phyloP scores from a whole-genome alignment of 1,140 invertebrate genomes.

The Lepidostoma basale region DNA sequence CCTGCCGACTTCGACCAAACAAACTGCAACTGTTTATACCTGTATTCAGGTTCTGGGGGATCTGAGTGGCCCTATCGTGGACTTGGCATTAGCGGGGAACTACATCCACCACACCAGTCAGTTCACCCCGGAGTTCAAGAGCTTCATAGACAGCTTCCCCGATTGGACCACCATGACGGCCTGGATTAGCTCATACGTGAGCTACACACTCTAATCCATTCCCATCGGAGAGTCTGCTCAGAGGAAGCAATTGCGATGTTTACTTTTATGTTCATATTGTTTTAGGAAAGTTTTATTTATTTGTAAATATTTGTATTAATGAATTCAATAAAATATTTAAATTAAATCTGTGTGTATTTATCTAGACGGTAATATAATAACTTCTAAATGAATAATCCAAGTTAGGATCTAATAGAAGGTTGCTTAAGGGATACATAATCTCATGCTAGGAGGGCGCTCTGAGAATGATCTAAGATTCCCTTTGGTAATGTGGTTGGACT shows the following conservation, averaged over 20 bases:
- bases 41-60: not conserved
- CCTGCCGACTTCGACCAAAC: not conserved
- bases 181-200: slow-evolving; percentile 37
- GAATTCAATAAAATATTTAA: not conserved
- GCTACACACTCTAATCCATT: slow-evolving; percentile 29
- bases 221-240: not conserved
- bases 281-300: not conserved
- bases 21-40: not conserved
- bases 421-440: too few species aligned
- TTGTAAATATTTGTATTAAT: not conserved
- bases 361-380: too few species aligned
- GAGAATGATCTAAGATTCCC: too few species aligned
- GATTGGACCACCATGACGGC: slow-evolving; percentile 31
- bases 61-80: slow-evolving; percentile 10
- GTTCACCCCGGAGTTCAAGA: slow-evolving; percentile 30
- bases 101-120: slow-evolving; percentile 35
- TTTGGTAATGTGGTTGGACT: too few species aligned
- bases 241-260: not conserved
- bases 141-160: slow-evolving; percentile 32
- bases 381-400: too few species aligned
- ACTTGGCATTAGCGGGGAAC: slow-evolving; percentile 36
- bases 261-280: not conserved
- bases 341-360: too few species aligned
- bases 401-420: too few species aligned
- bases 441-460: too few species aligned